Conservation (phyloP, 2,888 invertebrate species). For the Drosophila affinis region DNA sequence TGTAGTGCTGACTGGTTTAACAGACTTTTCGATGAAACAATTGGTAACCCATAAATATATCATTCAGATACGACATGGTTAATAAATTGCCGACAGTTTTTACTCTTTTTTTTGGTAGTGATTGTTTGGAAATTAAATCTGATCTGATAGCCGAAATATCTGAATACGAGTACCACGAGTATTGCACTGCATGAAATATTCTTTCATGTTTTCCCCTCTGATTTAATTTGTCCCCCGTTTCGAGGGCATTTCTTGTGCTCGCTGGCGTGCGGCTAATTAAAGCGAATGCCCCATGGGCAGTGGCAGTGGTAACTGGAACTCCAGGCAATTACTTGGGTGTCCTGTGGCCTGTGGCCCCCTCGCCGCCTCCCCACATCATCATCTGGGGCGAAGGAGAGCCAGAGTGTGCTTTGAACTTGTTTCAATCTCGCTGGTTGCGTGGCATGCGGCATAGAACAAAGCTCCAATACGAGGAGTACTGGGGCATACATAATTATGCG, state of each 20-base stretch:
- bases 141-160: not conserved
- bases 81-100: not conserved
- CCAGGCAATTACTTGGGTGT: constrained; percentile 49
- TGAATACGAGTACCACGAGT: not conserved
- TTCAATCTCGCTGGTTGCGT: constrained; percentile 40
- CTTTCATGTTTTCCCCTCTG: not conserved
- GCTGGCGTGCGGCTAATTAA: constrained; percentile 70
- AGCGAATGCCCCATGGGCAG: constrained; percentile 42
- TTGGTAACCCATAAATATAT: not conserved
- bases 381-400: constrained; percentile 12
- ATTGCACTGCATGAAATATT: not conserved
- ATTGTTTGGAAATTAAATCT: constrained; percentile 3
- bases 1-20: no score
- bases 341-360: constrained; percentile 11
- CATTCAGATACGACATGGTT: no score
- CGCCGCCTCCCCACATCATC: not conserved
- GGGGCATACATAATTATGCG: constrained; percentile 30
- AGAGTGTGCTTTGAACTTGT: constrained; percentile 60
- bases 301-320: constrained; percentile 35
- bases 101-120: not conserved
- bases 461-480: constrained; percentile 3
- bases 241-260: constrained; percentile 43
- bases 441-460: constrained; percentile 39
- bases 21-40: not conserved
- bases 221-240: constrained; percentile 1